Base-by-base conservation (phyloP, 1,140 invertebrate species). In the Cylas formicarius region DNA sequence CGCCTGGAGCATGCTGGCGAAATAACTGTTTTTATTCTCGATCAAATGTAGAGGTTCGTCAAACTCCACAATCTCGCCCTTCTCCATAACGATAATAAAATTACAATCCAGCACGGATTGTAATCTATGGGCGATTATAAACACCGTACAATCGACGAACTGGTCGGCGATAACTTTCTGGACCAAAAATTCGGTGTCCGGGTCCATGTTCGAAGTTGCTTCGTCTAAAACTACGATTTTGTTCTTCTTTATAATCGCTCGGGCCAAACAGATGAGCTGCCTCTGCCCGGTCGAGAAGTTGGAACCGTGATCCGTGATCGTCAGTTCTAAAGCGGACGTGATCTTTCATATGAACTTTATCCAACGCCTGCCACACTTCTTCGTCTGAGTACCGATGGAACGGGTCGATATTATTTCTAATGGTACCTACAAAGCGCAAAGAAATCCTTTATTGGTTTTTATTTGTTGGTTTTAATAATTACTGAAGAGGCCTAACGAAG, bases 31-130 rank as follows among this genome's bases (percentile, higher is more conserved):
- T n/a, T n/a, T n/a, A n/a, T n/a, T n/a, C n/a, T 78, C 69, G n/a
- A 32, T 59, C 37, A 90, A 61, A 1, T 71, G 52, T 47, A 78
- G 66, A 1, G 86, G 85, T 50, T 77, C 73, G 51, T 84, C 84
- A 62, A 81, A 86, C 67, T 90, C 80, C 27, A 73, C 69, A 53
- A 75, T 65, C 39, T 62, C 59, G 2, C 77, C 77, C 7, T 71
- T 72, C 57, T 81, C 76, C 72, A 88, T 77, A 0, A 86, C 82
- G 53, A 89, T 67, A 44, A 88, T 74, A 38, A 75, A 69, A 54
- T 81, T 80, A 44, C 75, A 81, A 57, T 90, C 84, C 75, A 91
- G 82, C 17, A 91, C 82, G 0, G 85, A 88, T 52, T 86, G 79
- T 8, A 89, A 65, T 21, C 86, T 70, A 68, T 90, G 86, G 9